Evolutionary conservation across 2,797 vertebrate genomes (phyloP), one percentile per base, ranked within the genome.

Genomic region (Zalophus californianus): DNA sequence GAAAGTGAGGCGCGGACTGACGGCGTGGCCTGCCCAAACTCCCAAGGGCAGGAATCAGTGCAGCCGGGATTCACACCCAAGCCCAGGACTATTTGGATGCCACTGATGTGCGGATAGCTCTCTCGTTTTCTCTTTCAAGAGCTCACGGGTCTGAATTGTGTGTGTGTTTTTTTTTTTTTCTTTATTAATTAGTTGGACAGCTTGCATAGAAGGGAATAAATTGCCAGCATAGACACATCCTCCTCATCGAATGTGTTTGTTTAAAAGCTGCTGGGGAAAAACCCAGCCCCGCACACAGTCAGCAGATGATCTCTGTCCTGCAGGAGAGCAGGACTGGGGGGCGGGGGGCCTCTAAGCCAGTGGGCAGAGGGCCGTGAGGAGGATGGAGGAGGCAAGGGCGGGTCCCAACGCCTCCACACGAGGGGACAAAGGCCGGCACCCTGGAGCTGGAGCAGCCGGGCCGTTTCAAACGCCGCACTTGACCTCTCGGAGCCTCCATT

Each of bases 211-310:
- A 96, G 58, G 48, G 95, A 97, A 94, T 96, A 97, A 95, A 97
- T 98, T 94, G 79, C 70, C 58, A 23, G 73, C 87, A 58, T 1
- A 84, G 60, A 64, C 77, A 80, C 84, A 89, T 78, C 82, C 56
- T 96, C 58, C 89, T 97, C 95, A 97, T 97, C 92, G 96, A 95
- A 91, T 82, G 75, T 85, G 70, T 96, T 97, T 97, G 86, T 94
- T 91, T 93, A 80, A 93, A 93, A 97, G 86, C 79, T 92, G 52
- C 21, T 9, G 41, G 14, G 72, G 14, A 15, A 4, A 20, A 48
- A 15, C 44, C 16, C 77, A 72, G 70, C 15, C 29, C 18, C 0
- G 13, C 25, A 50, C 89, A 94, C 54, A 41, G 18, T 41, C 8
- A 23, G 52, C 2, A 14, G n/a, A 62, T 20, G 83, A 73, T 79